A percentile compares a stretch with the other conserved stretches of the same genome.
phyloP scores from a whole-genome alignment of 2,797 vertebrate species.

The Acropternis orthonyx region DNA sequence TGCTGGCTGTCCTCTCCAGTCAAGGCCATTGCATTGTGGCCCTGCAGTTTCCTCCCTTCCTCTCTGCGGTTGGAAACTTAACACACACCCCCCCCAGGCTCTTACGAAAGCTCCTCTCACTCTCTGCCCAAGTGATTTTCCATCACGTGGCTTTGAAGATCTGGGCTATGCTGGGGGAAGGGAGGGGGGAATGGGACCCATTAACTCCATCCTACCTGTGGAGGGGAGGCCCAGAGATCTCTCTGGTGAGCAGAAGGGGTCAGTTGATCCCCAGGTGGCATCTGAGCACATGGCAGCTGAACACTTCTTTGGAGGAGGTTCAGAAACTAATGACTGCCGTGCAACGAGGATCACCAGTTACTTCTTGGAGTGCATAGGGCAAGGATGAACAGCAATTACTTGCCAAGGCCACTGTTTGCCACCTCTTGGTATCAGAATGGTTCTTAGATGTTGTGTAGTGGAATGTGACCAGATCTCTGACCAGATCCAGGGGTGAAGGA shows the following conservation, averaged over 20 bases:
- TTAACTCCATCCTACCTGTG: constrained; percentile 19
- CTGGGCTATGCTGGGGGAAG: constrained; percentile 56
- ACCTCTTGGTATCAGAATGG: background rate
- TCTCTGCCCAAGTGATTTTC: constrained; percentile 79
- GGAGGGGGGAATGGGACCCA: background rate
- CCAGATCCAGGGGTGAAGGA: background rate
- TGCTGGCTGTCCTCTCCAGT: background rate
- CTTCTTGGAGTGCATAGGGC: background rate
- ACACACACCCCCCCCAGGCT: background rate
- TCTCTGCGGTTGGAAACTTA: constrained; percentile 92
- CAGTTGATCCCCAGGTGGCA: accelerated
- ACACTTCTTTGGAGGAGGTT: background rate
- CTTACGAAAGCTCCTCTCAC: constrained; percentile 84
- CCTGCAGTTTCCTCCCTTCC: constrained; percentile 87
- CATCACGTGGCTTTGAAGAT: constrained; percentile 80
- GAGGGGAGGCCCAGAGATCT: background rate
- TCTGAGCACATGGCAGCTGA: background rate
- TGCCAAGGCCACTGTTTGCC: background rate
- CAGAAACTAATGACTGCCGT: background rate
- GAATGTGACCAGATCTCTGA: background rate
- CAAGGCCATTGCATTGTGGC: constrained; percentile 50
- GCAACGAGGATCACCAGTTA: background rate
- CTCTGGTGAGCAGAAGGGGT: background rate
- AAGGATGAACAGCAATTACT: background rate
- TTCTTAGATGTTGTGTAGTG: background rate